Evolutionary conservation across 2,113 vertebrate genomes (phyloP).

Genomic region (Pseudopipra pipra): DNA sequence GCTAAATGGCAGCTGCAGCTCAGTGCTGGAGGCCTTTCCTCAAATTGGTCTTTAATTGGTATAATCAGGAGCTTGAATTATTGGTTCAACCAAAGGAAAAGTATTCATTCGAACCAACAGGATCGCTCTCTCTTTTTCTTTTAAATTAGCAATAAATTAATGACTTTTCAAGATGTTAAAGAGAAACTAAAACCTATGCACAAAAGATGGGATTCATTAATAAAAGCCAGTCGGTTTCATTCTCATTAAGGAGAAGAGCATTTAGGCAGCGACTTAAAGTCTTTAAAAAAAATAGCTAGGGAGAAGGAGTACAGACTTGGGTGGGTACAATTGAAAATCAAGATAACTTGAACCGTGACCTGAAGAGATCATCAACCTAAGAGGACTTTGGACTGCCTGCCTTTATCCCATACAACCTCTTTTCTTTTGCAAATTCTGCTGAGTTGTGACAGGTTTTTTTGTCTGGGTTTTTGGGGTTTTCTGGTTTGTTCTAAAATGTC

Average conservation of each 20-base stretch:
- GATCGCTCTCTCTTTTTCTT: slow-evolving; percentile 47
- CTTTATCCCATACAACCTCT: slow-evolving; percentile 45
- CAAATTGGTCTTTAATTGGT: slow-evolving; percentile 81
- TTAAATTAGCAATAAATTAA: slow-evolving; percentile 76
- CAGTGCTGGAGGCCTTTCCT: slow-evolving; percentile 76
- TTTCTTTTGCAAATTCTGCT: slow-evolving; percentile 62
- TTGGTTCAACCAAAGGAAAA: slow-evolving; percentile 77
- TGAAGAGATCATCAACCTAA: slow-evolving; percentile 70
- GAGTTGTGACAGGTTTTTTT: slow-evolving; percentile 61
- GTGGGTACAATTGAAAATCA: slow-evolving; percentile 69
- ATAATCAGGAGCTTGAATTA: slow-evolving; percentile 86
- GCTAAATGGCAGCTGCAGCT: slow-evolving; percentile 84
- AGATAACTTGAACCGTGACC: slow-evolving; percentile 71
- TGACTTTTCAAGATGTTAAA: slow-evolving; percentile 67
- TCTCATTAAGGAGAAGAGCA: slow-evolving; percentile 65
- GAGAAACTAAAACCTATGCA: slow-evolving; percentile 65
- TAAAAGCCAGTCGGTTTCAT: slow-evolving; percentile 53
- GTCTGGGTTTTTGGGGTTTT: slow-evolving; percentile 54
- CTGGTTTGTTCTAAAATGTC: slow-evolving; percentile 58
- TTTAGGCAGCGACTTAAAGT: slow-evolving; percentile 57
- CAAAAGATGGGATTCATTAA: slow-evolving; percentile 68
- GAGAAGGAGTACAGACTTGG: slow-evolving; percentile 29
- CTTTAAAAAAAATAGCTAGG: slow-evolving; percentile 46
- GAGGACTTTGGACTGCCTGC: slow-evolving; percentile 51
- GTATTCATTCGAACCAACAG: slow-evolving; percentile 53